Percentiles rank a stretch among this genome's conserved stretches.
phyloP scores from a whole-genome alignment of 2,888 invertebrate species.

The Heliconius cydno region DNA sequence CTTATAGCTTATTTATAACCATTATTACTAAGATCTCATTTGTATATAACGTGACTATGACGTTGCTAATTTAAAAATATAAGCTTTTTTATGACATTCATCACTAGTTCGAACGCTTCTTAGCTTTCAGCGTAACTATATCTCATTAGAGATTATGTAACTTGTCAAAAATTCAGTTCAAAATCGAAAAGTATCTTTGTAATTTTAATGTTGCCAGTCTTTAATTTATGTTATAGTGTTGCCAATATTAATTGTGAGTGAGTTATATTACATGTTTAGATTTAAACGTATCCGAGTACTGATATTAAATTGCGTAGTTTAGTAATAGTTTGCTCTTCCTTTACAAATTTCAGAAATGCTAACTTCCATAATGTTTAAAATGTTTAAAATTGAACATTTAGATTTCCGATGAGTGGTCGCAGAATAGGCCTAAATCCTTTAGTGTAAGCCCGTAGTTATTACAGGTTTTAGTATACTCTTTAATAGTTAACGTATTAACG shows the following conservation, averaged over 20 bases:
- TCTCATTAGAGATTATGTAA: not conserved
- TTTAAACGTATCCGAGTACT: conserved; percentile 12
- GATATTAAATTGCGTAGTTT: conserved; percentile 31
- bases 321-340: conserved; percentile 21
- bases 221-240: conserved; percentile 16
- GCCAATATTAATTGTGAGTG: conserved; percentile 12
- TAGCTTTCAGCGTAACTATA: conserved; percentile 18
- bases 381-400: conserved; percentile 15
- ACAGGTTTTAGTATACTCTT: conserved; percentile 74
- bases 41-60: conserved; percentile 62
- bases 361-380: not conserved
- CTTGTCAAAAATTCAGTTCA: not conserved
- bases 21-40: conserved; percentile 73
- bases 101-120: conserved; percentile 13
- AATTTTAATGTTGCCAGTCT: conserved; percentile 11
- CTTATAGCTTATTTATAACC: conserved; percentile 64
- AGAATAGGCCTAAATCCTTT: conserved; percentile 73
- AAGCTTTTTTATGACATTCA: conserved; percentile 31
- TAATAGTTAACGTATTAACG: conserved; percentile 64
- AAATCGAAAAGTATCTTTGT: not conserved
- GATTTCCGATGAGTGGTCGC: conserved; percentile 26
- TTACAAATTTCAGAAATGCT: not conserved
- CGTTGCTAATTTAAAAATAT: conserved; percentile 27
- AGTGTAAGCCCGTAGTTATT: conserved; percentile 78
- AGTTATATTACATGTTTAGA: conserved; percentile 5